A percentile compares a stretch with the other conserved stretches of the same genome.
These are phyloP conservation scores for Ptyas mucosa DNA, from an alignment of 2,113 vertebrate genomes.

Conservation along the genomic window DNA sequence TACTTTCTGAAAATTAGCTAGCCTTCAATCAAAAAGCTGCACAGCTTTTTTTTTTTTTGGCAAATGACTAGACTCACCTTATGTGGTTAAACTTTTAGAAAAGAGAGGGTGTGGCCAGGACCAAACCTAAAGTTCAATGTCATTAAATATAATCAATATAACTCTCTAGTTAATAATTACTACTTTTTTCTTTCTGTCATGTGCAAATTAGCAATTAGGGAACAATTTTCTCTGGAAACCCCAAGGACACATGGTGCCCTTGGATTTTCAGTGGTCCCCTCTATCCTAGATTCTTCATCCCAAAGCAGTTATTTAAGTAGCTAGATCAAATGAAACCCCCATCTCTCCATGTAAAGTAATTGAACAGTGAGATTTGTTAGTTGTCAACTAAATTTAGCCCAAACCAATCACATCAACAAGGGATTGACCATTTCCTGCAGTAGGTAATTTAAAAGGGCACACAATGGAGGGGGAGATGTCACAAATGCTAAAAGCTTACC, in stretches of 20 bases:
- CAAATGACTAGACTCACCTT: not conserved
- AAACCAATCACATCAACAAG: not conserved
- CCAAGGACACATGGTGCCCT: not conserved
- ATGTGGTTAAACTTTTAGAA: not conserved
- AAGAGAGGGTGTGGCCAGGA: not conserved
- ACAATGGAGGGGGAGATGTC: not conserved
- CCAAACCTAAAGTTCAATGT: not conserved
- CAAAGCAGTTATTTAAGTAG: not conserved
- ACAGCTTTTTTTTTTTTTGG: not conserved
- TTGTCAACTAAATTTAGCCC: not conserved
- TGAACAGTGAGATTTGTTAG: not conserved
- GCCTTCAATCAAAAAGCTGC: not conserved
- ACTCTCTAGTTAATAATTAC: not conserved
- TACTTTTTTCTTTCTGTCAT: not conserved
- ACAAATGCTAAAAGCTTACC: not conserved
- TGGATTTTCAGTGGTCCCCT: not conserved
- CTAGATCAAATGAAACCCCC: not conserved
- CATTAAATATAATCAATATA: not conserved
- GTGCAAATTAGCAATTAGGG: not conserved
- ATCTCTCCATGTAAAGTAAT: not conserved
- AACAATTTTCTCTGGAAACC: not conserved
- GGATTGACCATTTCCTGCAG: not conserved
- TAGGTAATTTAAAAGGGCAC: not conserved
- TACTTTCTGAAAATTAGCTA: not conserved
- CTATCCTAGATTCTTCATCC: not conserved